Evolutionary conservation across 1,140 invertebrate species (phyloP), one percentile per base, ranked within the genome.

Genomic region (Grapholita molesta): DNA sequence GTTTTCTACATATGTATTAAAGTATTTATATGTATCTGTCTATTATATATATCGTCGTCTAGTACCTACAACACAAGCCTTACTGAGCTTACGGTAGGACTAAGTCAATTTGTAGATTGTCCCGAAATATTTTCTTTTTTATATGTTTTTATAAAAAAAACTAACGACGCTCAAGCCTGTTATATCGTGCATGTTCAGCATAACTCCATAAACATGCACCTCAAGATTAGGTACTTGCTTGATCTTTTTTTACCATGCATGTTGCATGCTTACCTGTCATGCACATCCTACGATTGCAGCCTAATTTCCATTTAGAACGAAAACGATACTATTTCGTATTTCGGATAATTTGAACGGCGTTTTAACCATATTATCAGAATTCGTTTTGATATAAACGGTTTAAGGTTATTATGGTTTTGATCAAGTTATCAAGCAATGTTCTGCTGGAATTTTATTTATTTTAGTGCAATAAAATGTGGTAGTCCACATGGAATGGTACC

Each of bases 251-350:
- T 12, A 11, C 32, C 30, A 18, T 64, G 61, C 61, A 64, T 28
- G 23, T 38, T 38, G 33, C 33, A 38, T 38, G 35, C 2, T 15
- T 5, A n/a, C 35, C 5, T 9, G 12, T 38, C 53, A 57, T 28
- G 53, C 53, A 25, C 21, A n/a, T 28, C 12, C 55, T 64, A 67
- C 53, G 57, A 57, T 57, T 66, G 52, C 64, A 25, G 18, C 21
- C 12, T 30, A 42, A 70, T 70, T 70, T 70, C 55, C 70, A 70
- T 70, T 67, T 70, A 70, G 57, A 70, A 70, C 70, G 70, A 67
- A 70, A 67, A 70, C 42, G 64, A 23, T 35, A 28, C 30, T 12
- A 61, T 61, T 61, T 28, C 55, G 55, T 28, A 61, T 30, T 15
- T n/a, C 15, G 55, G 55, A 61, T 61, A 61, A 61, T 61, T 61